These are phyloP conservation scores for Anolis apletophallus DNA, from an alignment of 2,797 vertebrate species.

Conservation along the genomic window DNA sequence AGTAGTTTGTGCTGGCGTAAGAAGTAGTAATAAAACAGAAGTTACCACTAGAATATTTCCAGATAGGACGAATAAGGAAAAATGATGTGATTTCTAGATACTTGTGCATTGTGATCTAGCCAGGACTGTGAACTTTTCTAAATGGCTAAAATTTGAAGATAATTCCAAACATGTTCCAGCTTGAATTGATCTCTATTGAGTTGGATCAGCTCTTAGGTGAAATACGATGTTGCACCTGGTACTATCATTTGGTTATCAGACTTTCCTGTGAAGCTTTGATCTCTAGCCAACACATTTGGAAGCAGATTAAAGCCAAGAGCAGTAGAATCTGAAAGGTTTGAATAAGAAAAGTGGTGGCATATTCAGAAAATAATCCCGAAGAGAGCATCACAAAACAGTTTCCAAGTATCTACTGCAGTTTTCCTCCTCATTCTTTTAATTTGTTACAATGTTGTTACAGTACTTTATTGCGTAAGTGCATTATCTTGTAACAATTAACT, in stretches of 20 bases:
- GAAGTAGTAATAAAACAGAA: background rate
- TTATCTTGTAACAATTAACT: conserved; percentile 10
- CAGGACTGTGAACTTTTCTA: background rate
- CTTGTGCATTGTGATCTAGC: conserved; percentile 4
- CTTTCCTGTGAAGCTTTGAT: conserved; percentile 32
- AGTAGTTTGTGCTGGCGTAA: background rate
- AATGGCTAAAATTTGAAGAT: background rate
- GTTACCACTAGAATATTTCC: background rate
- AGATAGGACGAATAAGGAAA: background rate
- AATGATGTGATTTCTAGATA: background rate
- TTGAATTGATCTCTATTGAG: background rate
- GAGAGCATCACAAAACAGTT: conserved; percentile 31
- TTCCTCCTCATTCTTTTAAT: background rate
- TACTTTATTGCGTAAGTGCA: background rate
- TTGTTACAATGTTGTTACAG: background rate
- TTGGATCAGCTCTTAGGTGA: conserved; percentile 13
- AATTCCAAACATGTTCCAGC: background rate
- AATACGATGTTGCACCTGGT: conserved; percentile 27
- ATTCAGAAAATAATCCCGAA: conserved; percentile 32
- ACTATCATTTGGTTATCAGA: conserved; percentile 39
- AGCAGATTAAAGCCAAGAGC: conserved; percentile 37
- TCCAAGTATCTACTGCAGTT: conserved; percentile 1
- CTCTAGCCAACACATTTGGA: conserved; percentile 33
- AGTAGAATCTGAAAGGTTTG: conserved; percentile 15
- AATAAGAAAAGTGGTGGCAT: conserved; percentile 33